Base-by-base conservation (phyloP, 2,113 vertebrate genomes). In the Halcyon malimbica region DNA sequence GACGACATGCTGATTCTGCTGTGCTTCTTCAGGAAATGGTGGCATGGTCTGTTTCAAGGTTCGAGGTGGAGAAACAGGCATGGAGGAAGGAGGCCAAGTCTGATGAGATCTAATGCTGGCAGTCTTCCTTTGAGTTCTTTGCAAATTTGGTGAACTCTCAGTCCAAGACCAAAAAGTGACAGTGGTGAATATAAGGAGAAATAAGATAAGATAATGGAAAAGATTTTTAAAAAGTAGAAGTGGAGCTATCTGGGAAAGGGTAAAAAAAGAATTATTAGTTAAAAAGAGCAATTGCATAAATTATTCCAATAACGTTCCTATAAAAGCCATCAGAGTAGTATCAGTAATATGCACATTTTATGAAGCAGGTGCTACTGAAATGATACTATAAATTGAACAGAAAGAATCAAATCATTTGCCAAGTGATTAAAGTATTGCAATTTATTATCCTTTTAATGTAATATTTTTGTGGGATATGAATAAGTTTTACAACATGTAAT, bases 391-490 rank as follows among this genome's bases (percentile, higher is more conserved):
- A 97, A 96, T 97, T 97, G 89, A 94, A 96, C 50, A 77, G 63
- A 95, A 95, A 76, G 84, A 95, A 25, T 97, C 83, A 96, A 97
- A 96, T 96, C 42, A 94, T 94, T 95, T 97, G 83, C 94, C 78
- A 94, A 94, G 93, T 96, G 96, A 97, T 97, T 97, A 96, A 97
- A 96, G 60, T 73, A 84, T 93, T 95, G 53, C 44, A 84, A 96
- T 97, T 97, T 97, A 95, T 97, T 96, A 91, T 90, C 93, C 48
- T 89, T 96, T 91, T 96, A 96, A 96, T 95, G 93, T 50, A 93
- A 96, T 97, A 95, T 97, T 96, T 97, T 95, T 83, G 87, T 93
- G 91, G 80, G 51, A 73, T 91, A 92, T 85, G 77, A 95, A 59
- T 87, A 96, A 89, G 69, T 96, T 97, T 96, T 97, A 96, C 78